Conservation (phyloP, 2,888 invertebrate species). For the Mythimna vitellina region DNA sequence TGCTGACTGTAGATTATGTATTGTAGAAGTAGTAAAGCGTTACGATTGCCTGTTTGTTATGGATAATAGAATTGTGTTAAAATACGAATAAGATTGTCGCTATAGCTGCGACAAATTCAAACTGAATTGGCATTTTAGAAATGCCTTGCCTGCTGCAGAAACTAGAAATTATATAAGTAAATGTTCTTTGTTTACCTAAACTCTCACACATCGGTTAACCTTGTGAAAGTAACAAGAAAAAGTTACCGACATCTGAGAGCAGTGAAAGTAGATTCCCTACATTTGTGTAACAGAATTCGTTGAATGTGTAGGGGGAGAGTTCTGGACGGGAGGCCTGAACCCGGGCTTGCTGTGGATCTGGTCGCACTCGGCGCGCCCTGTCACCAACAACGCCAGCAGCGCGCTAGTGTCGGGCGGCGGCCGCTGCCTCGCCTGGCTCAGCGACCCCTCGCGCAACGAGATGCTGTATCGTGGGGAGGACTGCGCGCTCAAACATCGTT, state of each 20-base stretch:
- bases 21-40: neutral
- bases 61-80: neutral
- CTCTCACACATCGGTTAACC: too few relatives aligned
- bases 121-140: neutral
- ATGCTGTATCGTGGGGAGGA: constrained; percentile 94
- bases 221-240: neutral
- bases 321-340: constrained; percentile 96
- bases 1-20: constrained; percentile 1
- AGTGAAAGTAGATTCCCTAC: neutral
- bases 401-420: constrained; percentile 90
- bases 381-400: constrained; percentile 86
- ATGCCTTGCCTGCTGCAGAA: neutral
- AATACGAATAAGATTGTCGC: neutral
- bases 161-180: neutral
- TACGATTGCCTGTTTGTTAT: neutral
- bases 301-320: constrained; percentile 91
- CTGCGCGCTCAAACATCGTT: constrained; percentile 92
- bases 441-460: constrained; percentile 91
- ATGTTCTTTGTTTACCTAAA: neutral
- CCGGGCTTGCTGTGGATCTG: constrained; percentile 97
- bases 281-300: neutral
- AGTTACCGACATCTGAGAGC: neutral
- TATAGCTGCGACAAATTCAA: neutral
- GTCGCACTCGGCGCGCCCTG: constrained; percentile 95
- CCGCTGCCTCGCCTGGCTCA: constrained; percentile 93